These are phyloP conservation scores for Nemotelus pantherinus DNA, from an alignment of 2,888 invertebrate genomes.

Conservation along the genomic window DNA sequence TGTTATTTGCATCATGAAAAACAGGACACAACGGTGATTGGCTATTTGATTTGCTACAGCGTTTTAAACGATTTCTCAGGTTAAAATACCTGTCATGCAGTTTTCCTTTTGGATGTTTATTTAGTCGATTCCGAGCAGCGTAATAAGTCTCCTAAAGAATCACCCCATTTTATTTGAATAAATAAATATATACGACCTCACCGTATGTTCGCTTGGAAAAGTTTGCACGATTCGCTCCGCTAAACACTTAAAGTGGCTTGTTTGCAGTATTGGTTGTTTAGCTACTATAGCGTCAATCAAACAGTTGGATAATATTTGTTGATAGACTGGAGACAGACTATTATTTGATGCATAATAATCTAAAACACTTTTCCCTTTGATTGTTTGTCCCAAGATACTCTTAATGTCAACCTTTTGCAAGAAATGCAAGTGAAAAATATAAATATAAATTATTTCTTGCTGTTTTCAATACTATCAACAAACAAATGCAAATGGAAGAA, in stretches of 20 bases:
- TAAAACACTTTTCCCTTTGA: not conserved
- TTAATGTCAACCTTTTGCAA: not conserved
- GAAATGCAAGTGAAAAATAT: no score
- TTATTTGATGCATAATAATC: not conserved
- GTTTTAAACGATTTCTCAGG: not conserved
- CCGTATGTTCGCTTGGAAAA: not conserved
- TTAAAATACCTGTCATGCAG: not conserved
- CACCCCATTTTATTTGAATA: not conserved
- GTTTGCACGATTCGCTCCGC: not conserved
- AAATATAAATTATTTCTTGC: no score
- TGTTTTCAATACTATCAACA: no score
- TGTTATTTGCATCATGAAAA: no score
- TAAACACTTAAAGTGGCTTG: not conserved
- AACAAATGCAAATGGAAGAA: no score
- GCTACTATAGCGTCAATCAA: not conserved
- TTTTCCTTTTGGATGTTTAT: slow-evolving; percentile 10
- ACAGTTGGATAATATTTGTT: not conserved
- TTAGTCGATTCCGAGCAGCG: not conserved
- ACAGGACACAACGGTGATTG: not conserved
- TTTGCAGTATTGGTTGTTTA: not conserved
- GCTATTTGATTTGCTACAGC: not conserved
- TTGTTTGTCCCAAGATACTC: not conserved
- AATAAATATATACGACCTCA: not conserved
- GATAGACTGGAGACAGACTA: no score
- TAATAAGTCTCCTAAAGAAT: slow-evolving; percentile 2